Evolutionary conservation across 2,797 vertebrate species (phyloP).

Genomic region (Enteromius anoplus): DNA sequence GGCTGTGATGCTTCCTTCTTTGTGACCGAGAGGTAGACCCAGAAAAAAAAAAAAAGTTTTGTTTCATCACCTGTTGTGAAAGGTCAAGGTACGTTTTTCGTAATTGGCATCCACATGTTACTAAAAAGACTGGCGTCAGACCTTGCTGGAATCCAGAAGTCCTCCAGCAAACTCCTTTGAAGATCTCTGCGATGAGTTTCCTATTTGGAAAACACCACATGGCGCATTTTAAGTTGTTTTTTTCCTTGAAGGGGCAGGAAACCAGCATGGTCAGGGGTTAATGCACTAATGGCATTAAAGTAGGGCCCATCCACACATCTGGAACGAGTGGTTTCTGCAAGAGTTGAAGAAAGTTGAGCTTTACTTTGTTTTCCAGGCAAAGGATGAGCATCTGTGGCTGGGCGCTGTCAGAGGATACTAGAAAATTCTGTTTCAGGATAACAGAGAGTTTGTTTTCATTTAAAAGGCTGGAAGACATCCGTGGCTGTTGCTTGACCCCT

Average conservation of each 20-base stretch:
- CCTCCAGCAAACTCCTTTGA: constrained; percentile 53
- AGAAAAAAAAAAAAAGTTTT: constrained; percentile 68
- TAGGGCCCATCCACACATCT: constrained; percentile 64
- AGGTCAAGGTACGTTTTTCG: constrained; percentile 70
- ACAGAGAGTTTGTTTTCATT: constrained; percentile 71
- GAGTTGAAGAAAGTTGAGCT: constrained; percentile 43
- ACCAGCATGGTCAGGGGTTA: constrained; percentile 32
- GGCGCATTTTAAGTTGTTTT: constrained; percentile 44
- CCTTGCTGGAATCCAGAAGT: constrained; percentile 35
- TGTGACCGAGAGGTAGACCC: constrained; percentile 66
- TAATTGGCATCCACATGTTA: constrained; percentile 61
- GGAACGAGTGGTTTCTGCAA: constrained; percentile 61
- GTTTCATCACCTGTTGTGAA: constrained; percentile 75
- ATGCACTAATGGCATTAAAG: constrained; percentile 45
- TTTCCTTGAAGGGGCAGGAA: constrained; percentile 56
- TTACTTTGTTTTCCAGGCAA: constrained; percentile 59
- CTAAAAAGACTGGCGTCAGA: constrained; percentile 54
- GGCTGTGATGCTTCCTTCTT: constrained; percentile 72
- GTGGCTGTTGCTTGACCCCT: constrained; percentile 66
- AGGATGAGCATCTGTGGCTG: constrained; percentile 72
- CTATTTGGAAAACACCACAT: constrained; percentile 54
- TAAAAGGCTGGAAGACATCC: constrained; percentile 62
- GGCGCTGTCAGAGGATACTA: constrained; percentile 63
- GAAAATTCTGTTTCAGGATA: constrained; percentile 69
- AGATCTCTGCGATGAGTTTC: constrained; percentile 48